A percentile compares a stretch with the other conserved stretches of the same genome.
Evolutionary conservation across 64 coral and sea anemone species (phyloP).

Genomic region (Platygyra sinensis): DNA sequence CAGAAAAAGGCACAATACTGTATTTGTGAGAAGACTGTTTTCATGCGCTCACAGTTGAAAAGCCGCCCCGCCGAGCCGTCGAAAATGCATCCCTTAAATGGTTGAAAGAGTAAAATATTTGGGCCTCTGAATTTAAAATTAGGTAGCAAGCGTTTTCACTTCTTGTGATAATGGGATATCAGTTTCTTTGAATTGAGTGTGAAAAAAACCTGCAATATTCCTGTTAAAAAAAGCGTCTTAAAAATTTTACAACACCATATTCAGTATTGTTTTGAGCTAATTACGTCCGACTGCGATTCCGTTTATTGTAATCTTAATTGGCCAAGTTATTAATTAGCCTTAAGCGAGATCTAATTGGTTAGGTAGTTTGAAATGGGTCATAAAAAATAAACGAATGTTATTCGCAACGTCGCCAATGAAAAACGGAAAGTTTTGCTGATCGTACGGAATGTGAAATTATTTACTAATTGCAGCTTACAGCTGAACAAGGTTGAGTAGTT

Average conservation of each 20-base stretch:
- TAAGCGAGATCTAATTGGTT: neutral
- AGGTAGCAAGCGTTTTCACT: no score
- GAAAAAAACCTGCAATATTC: no score
- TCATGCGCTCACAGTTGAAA: neutral
- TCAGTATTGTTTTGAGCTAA: neutral
- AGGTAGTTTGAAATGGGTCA: neutral
- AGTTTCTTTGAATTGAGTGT: no score
- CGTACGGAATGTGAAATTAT: neutral
- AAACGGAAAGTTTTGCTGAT: constrained; percentile 14
- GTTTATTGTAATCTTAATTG: neutral
- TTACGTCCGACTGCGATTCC: neutral
- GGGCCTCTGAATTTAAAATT: no score
- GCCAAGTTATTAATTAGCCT: constrained; percentile 1
- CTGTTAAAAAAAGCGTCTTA: neutral
- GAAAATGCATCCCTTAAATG: no score
- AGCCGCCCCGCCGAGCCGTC: no score
- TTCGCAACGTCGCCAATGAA: neutral
- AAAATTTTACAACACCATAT: neutral
- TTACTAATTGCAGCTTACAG: neutral
- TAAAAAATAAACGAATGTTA: neutral
- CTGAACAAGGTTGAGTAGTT: constrained; percentile 15
- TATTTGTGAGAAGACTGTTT: neutral
- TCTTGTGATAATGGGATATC: no score
- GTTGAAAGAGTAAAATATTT: no score
- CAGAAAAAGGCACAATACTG: neutral